These are phyloP conservation scores for Luffia ferchaultella DNA, from an alignment of 2,888 invertebrate species.

Conservation along the genomic window DNA sequence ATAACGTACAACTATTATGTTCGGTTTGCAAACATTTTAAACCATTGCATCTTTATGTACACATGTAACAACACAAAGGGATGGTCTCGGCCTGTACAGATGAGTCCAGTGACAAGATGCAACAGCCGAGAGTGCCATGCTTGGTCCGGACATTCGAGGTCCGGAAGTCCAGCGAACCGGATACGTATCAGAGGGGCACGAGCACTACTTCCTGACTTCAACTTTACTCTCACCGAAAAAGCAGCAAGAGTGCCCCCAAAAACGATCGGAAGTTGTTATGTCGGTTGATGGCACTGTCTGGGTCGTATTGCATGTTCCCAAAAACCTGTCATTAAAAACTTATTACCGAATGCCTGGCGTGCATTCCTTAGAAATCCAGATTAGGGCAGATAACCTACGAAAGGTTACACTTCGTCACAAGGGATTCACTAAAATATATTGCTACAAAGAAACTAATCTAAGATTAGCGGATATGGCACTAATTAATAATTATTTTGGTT, in stretches of 20 bases:
- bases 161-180: conserved; percentile 2
- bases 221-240: conserved; percentile 82
- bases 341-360: too few species aligned
- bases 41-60: too few species aligned
- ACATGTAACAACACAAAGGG: too few species aligned
- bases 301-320: conserved; percentile 90
- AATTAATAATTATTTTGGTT: too few species aligned
- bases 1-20: background rate
- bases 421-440: too few species aligned
- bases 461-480: too few species aligned
- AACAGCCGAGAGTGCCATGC: conserved; percentile 14
- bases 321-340: conserved; percentile 77
- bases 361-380: too few species aligned
- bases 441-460: too few species aligned
- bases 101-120: conserved; percentile 22
- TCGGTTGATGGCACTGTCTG: conserved; percentile 86
- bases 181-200: conserved; percentile 17
- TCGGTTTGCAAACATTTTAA: too few species aligned
- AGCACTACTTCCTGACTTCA: conserved; percentile 23
- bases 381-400: background rate
- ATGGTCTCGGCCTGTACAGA: too few species aligned
- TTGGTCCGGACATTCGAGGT: background rate
- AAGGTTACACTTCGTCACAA: background rate
- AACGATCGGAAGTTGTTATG: conserved; percentile 97
- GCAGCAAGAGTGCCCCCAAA: conserved; percentile 89